Base-by-base conservation (phyloP, 2,888 invertebrate genomes). In the Xestia xanthographa region DNA sequence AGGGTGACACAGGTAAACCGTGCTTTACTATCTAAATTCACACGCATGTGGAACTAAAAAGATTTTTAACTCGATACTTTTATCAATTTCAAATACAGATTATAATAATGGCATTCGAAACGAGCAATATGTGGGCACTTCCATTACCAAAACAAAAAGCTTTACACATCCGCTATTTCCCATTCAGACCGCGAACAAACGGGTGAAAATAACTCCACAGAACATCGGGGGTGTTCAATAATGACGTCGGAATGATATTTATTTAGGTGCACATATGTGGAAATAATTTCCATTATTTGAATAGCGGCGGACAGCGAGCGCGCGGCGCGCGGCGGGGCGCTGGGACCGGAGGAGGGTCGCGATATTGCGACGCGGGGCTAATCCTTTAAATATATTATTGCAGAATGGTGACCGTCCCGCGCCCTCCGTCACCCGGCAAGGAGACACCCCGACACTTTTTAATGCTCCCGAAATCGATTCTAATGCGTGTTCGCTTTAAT, bases 321-420 rank as follows among this genome's bases (percentile, higher is more conserved):
- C 90, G 91, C 87, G 84, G 62, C 62, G 82, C 87, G 84, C 88
- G 90, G 82, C 87, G 85, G 87, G 86, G 86, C 73, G 87, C 80
- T 66, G 69, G 84, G 84, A 63, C 80, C 86, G 88, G 89, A 90
- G 89, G 93, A 95, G 96, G 96, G 95, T 94, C 94, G 94, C 95
- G 94, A 95, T 96, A 96, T 96, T 96, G 95, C 96, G 94, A 93
- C 94, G 93, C 90, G 90, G 90, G 93, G 94, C 94, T 96, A 96
- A 96, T 96, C 96, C 96, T 96, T 96, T 96, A 96, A 96, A 96
- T 96, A 96, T 96, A 96, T 96, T 96, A 96, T 96, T 95, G 95
- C 92, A 91, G 93, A 91, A 94, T 93, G 94, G 94, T 93, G 94
- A 93, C 94, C 93, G 93, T 89, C 89, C 90, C 90, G 92, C 92